Percentiles rank a stretch among this genome's conserved stretches.
Evolutionary conservation across 2,797 vertebrate species (phyloP).

Genomic region (Holocentrus rufus): DNA sequence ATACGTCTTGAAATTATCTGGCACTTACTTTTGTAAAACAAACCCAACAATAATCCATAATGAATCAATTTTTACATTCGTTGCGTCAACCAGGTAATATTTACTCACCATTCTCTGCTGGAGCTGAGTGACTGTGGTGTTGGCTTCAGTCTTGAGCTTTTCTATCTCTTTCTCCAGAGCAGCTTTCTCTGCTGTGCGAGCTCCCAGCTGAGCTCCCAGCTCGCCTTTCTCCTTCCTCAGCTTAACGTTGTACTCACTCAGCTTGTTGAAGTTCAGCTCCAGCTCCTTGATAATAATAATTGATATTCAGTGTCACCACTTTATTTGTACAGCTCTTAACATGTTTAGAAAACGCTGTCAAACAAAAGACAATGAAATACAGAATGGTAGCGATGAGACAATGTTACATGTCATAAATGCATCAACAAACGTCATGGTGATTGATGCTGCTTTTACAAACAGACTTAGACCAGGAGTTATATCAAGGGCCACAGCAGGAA

Average conservation of each 20-base stretch:
- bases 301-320: slow-evolving; percentile 7
- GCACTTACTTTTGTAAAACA: not conserved
- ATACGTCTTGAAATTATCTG: not conserved
- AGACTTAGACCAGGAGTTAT: too few species aligned
- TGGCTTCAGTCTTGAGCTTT: slow-evolving; percentile 68
- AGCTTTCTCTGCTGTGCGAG: slow-evolving; percentile 73
- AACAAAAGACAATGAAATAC: not conserved
- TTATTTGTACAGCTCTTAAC: not conserved
- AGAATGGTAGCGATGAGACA: too few species aligned
- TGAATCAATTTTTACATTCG: not conserved
- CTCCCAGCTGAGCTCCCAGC: slow-evolving; percentile 79
- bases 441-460: too few species aligned
- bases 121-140: slow-evolving; percentile 55
- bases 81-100: not conserved
- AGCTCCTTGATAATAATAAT: slow-evolving; percentile 73
- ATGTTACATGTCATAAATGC: too few species aligned
- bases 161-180: slow-evolving; percentile 57
- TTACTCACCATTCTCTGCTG: slow-evolving; percentile 70
- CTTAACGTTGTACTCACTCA: slow-evolving; percentile 67
- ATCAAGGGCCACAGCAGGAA: too few species aligned
- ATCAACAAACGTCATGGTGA: too few species aligned
- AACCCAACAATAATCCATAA: not conserved
- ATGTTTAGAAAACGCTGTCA: not conserved
- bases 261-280: slow-evolving; percentile 74
- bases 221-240: slow-evolving; percentile 75